Conservation (phyloP, 2,888 invertebrate genomes). For the Bellardia bayeri region DNA sequence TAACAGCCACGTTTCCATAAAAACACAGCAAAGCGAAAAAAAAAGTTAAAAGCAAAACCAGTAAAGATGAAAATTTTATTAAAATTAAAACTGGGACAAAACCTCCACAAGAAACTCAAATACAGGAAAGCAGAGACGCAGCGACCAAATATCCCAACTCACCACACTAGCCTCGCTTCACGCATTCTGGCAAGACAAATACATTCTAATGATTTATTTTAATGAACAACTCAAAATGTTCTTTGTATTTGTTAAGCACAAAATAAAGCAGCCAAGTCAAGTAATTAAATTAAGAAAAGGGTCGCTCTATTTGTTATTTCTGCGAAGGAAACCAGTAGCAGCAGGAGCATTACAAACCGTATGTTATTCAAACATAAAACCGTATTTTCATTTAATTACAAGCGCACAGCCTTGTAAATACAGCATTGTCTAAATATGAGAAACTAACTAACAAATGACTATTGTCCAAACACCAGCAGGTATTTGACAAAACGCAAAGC, state of each 20-base stretch:
- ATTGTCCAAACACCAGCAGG: neutral
- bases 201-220: constrained; percentile 40
- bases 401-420: neutral
- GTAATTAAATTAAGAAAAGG: neutral
- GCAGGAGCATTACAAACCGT: neutral
- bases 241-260: neutral
- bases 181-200: constrained; percentile 21
- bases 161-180: neutral
- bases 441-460: neutral
- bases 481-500: neutral
- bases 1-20: neutral
- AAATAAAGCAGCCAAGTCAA: neutral
- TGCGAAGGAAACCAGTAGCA: neutral
- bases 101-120: neutral
- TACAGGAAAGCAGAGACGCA: neutral
- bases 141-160: no score
- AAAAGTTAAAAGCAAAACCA: neutral
- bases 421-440: neutral
- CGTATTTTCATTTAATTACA: constrained; percentile 22
- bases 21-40: neutral
- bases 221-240: constrained; percentile 44
- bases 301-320: neutral
- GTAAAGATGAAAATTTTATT: neutral
- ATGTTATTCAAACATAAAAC: constrained; percentile 17
- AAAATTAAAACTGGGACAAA: constrained; percentile 10